Evolutionary conservation across 2,888 invertebrate genomes (phyloP).

Genomic region (Volucella bombylans): DNA sequence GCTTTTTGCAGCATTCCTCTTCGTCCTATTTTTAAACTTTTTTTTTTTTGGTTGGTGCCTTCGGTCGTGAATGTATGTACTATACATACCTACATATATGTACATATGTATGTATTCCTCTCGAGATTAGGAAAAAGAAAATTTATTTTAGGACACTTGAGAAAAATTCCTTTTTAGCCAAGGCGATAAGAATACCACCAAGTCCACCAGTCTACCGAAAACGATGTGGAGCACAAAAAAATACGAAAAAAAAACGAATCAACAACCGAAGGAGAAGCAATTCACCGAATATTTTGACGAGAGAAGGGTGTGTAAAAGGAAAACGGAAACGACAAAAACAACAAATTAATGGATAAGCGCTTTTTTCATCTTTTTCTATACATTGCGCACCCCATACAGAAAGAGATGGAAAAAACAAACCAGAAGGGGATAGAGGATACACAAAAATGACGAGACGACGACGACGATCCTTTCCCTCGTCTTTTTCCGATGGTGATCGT

Average conservation of each 20-base stretch:
- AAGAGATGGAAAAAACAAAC: conserved; percentile 55
- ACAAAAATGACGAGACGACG: conserved; percentile 33
- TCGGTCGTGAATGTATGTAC: not conserved
- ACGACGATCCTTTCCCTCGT: conserved; percentile 64
- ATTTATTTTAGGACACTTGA: conserved; percentile 70
- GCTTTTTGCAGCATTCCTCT: conserved; percentile 68
- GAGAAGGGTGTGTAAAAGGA: conserved; percentile 63
- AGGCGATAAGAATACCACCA: conserved; percentile 35
- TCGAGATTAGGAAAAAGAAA: conserved; percentile 55
- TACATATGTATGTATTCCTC: not conserved
- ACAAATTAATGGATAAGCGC: conserved; percentile 57
- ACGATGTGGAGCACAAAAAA: not conserved
- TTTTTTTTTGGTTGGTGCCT: conserved; percentile 16
- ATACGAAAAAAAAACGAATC: conserved; percentile 19
- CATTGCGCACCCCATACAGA: conserved; percentile 67
- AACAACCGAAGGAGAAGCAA: conserved; percentile 39
- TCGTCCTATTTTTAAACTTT: conserved; percentile 70
- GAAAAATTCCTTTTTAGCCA: conserved; percentile 67
- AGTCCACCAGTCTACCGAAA: conserved; percentile 13
- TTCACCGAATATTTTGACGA: conserved; percentile 3
- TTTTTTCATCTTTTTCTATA: conserved; percentile 35
- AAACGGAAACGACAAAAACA: conserved; percentile 72
- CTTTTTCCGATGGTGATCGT: conserved; percentile 61
- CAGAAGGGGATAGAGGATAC: conserved; percentile 66
- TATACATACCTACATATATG: too few species aligned